Conservation (phyloP, 2,888 invertebrate species). For the Calameuta pallipes region DNA sequence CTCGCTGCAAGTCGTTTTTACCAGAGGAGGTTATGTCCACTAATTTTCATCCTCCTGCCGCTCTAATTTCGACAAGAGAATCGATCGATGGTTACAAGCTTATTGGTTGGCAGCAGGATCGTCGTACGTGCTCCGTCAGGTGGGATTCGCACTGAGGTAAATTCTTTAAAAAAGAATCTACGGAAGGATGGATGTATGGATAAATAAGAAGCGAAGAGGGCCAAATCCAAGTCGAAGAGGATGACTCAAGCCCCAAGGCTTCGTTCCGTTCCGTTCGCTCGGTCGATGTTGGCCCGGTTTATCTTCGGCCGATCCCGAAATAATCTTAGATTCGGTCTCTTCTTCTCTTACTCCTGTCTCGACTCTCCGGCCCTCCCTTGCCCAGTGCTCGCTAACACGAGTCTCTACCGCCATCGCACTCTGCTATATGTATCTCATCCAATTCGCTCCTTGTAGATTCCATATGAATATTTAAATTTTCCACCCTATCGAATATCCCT, state of each 20-base stretch:
- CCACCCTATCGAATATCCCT: neutral
- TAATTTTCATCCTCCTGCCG: neutral
- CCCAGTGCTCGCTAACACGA: neutral
- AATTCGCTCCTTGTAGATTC: neutral
- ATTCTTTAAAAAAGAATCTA: neutral
- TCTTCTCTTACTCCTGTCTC: constrained; percentile 40
- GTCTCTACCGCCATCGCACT: neutral
- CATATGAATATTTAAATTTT: neutral
- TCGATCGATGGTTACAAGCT: neutral
- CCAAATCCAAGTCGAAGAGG: constrained; percentile 33
- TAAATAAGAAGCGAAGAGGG: constrained; percentile 14
- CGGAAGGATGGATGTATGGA: neutral
- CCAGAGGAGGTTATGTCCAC: neutral
- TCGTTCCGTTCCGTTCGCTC: constrained; percentile 40
- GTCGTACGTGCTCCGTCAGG: neutral
- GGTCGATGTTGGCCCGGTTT: constrained; percentile 61
- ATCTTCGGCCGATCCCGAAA: constrained; percentile 58
- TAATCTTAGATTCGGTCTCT: constrained; percentile 59
- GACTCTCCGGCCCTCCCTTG: constrained; percentile 18
- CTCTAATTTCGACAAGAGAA: neutral
- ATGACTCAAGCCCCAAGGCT: constrained; percentile 59
- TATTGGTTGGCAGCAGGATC: neutral
- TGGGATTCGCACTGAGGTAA: neutral
- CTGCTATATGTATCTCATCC: neutral
- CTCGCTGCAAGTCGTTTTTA: neutral